Evolutionary conservation across 2,113 vertebrate species (phyloP).

Genomic region (Seriola aureovittata): DNA sequence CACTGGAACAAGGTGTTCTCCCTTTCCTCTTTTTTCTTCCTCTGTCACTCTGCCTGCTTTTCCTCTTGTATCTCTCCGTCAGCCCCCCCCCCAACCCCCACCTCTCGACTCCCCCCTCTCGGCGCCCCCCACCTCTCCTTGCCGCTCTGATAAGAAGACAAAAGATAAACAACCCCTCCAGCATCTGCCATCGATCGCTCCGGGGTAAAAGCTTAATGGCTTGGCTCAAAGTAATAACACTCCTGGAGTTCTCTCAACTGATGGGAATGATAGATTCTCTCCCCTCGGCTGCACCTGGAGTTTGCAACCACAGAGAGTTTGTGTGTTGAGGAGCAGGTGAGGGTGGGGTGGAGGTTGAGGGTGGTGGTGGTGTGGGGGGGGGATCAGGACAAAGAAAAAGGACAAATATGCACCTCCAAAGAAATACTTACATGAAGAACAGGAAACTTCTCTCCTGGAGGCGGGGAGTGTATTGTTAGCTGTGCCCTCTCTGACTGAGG

Average conservation of each 20-base stretch:
- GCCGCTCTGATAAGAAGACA: conserved; percentile 80
- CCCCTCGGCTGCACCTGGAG: conserved; percentile 33
- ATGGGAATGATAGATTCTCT: conserved; percentile 74
- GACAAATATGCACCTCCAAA: conserved; percentile 31
- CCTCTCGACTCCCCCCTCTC: conserved; percentile 8
- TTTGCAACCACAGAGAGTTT: conserved; percentile 33
- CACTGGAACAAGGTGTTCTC: conserved; percentile 60
- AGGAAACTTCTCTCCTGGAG: not conserved
- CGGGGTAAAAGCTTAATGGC: conserved; percentile 80
- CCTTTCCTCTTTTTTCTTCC: not conserved
- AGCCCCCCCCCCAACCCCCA: not conserved
- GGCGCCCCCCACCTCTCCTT: conserved; percentile 42
- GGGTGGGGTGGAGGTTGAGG: conserved; percentile 22
- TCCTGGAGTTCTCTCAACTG: conserved; percentile 72
- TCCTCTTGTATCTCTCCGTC: conserved; percentile 25
- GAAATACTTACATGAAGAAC: conserved; percentile 13
- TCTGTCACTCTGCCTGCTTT: conserved; percentile 37
- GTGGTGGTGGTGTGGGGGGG: not conserved
- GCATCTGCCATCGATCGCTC: conserved; percentile 77
- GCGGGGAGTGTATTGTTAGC: conserved; percentile 19
- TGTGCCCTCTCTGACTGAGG: conserved; percentile 7
- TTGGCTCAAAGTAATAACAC: conserved; percentile 79
- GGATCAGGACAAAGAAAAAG: conserved; percentile 23
- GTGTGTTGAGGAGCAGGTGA: conserved; percentile 31
- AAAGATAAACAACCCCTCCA: conserved; percentile 79